Evolutionary conservation across 2,113 vertebrate genomes (phyloP).

Genomic region (Erinaceus europaeus): DNA sequence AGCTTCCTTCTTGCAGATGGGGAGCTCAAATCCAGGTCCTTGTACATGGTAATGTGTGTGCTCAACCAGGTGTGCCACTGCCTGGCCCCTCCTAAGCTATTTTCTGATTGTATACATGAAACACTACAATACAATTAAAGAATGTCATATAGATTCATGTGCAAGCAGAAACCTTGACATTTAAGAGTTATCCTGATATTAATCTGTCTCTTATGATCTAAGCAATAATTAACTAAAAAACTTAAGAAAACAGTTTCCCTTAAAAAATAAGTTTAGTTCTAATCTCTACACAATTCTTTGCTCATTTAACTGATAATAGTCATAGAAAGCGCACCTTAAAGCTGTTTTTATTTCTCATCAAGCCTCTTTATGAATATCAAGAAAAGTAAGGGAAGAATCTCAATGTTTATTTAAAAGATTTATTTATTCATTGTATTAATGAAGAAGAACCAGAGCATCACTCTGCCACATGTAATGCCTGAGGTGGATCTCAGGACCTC

Average conservation of each 20-base stretch:
- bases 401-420: too few relatives aligned
- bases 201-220: background rate
- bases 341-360: background rate
- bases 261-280: too few relatives aligned
- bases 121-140: background rate
- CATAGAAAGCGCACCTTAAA: background rate
- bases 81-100: too few relatives aligned
- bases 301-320: background rate
- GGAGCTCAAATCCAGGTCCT: too few relatives aligned
- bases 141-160: background rate
- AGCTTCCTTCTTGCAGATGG: too few relatives aligned
- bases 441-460: too few relatives aligned
- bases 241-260: background rate
- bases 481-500: too few relatives aligned
- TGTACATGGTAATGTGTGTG: too few relatives aligned
- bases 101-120: background rate
- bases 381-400: background rate
- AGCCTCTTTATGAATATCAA: background rate
- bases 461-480: too few relatives aligned
- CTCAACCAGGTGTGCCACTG: too few relatives aligned
- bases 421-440: too few relatives aligned
- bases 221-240: conserved; percentile 15
- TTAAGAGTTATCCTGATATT: background rate
- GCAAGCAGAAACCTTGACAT: background rate
- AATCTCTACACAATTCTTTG: background rate